Evolutionary conservation across 2,797 vertebrate species (phyloP), one percentile per base, ranked within the genome.

Genomic region (Apodemus agrarius): DNA sequence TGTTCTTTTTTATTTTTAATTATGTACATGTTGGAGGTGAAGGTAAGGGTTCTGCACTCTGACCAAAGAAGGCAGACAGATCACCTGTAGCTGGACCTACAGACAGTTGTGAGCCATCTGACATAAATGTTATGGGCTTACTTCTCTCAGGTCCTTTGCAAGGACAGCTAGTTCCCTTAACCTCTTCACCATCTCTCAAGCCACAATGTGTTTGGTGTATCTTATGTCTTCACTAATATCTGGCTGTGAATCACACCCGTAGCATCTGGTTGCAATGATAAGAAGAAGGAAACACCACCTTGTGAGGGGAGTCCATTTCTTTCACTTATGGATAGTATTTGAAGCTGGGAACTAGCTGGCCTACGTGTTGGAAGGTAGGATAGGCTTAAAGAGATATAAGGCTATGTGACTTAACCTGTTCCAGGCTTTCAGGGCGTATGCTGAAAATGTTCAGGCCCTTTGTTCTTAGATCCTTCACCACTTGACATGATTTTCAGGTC

Each of bases 191-290:
- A 40, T 26, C 34, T 74, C 67, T 54, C 7, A 9, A 74, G 14
- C 21, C 4, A 19, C 67, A 11, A 3, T 97, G 95, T 34, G 43
- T 31, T 49, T 96, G 43, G 46, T 90, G 1, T 65, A 74, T 89
- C 90, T 97, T 96, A 54, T 96, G 57, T 76, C 40, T 76, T n/a
- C 57, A 3, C 86, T 90, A 76, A 31, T 2, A 19, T 63, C 81
- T 43, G 81, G 26, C 37, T 88, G 22, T 96, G 49, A 81, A 85
- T 83, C 43, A 86, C 61, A 95, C 22, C 37, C n/a, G 13, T 95
- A 74, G 37, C n/a, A 67, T 93, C 94, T 88, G 79, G 19, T 78
- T 84, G 13, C 59, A 94, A 86, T 92, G 63, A 79, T 90, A 90
- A 89, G 65, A 90, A 81, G 34, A 90, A 88, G 95, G 79, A 91